phyloP scores from a whole-genome alignment of 2,888 invertebrate genomes.

The Hirtodrosophila alboralis region DNA sequence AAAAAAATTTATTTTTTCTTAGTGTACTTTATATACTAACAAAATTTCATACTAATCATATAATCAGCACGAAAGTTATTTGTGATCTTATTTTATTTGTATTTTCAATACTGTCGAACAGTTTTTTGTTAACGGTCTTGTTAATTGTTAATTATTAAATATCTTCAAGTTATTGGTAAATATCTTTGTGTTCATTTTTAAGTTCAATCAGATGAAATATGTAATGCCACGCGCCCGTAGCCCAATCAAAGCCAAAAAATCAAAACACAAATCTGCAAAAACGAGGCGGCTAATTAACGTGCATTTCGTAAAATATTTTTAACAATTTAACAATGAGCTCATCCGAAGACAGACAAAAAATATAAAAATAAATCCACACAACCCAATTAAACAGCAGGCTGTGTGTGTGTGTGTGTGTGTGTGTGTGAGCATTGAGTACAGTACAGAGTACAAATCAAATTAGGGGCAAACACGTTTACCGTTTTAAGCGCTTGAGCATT shows the following conservation, averaged over 20 bases:
- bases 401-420: too few relatives aligned
- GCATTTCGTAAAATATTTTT: constrained; percentile 42
- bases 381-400: constrained; percentile 21
- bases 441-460: constrained; percentile 62
- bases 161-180: neutral
- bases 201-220: constrained; percentile 4
- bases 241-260: constrained; percentile 13
- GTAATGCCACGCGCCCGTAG: constrained; percentile 20
- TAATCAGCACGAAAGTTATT: too few relatives aligned
- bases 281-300: constrained; percentile 54
- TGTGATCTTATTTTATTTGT: too few relatives aligned
- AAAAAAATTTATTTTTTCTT: too few relatives aligned
- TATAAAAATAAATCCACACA: constrained; percentile 20
- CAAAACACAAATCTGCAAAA: constrained; percentile 10
- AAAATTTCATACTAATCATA: too few relatives aligned
- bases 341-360: constrained; percentile 34
- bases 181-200: neutral
- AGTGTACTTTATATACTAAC: too few relatives aligned
- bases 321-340: constrained; percentile 64
- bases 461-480: constrained; percentile 71
- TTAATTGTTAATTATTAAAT: neutral
- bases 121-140: too few relatives aligned
- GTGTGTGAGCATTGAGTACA: too few relatives aligned
- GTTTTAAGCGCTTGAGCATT: constrained; percentile 45
- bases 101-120: too few relatives aligned